These are phyloP conservation scores for Paedocypris sp. DNA, from an alignment of 2,113 vertebrate genomes.

Conservation along the genomic window DNA sequence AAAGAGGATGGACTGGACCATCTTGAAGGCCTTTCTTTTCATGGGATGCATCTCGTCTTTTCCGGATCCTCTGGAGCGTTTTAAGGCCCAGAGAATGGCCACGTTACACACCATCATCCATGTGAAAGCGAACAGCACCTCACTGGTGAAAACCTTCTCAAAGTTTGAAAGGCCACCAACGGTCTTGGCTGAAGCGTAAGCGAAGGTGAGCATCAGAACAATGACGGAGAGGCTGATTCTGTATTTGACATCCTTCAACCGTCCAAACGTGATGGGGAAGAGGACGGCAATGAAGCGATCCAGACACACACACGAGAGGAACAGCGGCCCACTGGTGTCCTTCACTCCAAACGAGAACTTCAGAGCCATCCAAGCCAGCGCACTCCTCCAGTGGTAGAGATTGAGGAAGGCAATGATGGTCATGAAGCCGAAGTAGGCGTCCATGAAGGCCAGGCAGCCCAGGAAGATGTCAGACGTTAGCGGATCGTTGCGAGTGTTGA, in stretches of 20 bases:
- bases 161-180: slow-evolving; percentile 53
- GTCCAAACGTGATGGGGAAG: slow-evolving; percentile 53
- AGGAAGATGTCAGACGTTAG: slow-evolving; percentile 61
- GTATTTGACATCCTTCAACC: slow-evolving; percentile 53
- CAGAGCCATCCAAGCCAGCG: slow-evolving; percentile 30
- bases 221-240: slow-evolving; percentile 42
- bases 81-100: slow-evolving; percentile 54
- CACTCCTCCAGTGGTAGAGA: slow-evolving; percentile 53
- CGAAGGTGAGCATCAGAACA: slow-evolving; percentile 53
- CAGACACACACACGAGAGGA: slow-evolving; percentile 62
- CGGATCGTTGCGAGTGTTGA: slow-evolving; percentile 49
- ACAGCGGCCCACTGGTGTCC: slow-evolving; percentile 58
- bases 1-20: slow-evolving; percentile 55
- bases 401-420: slow-evolving; percentile 50
- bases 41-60: slow-evolving; percentile 66
- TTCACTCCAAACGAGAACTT: slow-evolving; percentile 61
- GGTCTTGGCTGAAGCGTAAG: slow-evolving; percentile 53
- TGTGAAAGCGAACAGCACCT: slow-evolving; percentile 50
- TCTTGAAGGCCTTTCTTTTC: slow-evolving; percentile 65
- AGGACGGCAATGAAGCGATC: slow-evolving; percentile 65
- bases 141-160: slow-evolving; percentile 58
- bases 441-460: slow-evolving; percentile 60
- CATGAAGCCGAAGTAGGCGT: slow-evolving; percentile 55
- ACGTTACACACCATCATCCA: slow-evolving; percentile 62
- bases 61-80: slow-evolving; percentile 45